phyloP scores from a whole-genome alignment of 2,113 vertebrate genomes.

The Lepisosteus osseus region DNA sequence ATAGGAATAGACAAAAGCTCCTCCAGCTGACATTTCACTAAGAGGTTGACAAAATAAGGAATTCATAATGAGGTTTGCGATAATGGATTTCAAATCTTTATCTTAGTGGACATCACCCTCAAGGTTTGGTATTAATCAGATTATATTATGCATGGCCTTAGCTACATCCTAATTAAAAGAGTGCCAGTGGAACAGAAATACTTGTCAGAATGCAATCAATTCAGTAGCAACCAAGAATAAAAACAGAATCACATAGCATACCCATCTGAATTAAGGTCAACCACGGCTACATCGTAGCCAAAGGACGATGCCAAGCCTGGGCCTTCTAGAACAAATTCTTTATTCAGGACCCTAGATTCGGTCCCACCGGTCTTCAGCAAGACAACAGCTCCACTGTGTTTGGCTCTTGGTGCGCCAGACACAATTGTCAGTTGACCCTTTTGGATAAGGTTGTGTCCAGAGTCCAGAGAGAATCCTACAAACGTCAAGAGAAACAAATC shows the following conservation, averaged over 20 bases:
- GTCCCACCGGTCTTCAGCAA: conserved; percentile 72
- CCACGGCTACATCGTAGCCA: conserved; percentile 91
- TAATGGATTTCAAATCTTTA: too few relatives aligned
- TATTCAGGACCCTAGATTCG: conserved; percentile 63
- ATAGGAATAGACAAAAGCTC: background rate
- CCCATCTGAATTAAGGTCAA: conserved; percentile 90
- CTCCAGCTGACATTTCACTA: too few relatives aligned
- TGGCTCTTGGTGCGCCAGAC: conserved; percentile 90
- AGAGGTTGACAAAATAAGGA: too few relatives aligned
- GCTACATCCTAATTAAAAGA: too few relatives aligned
- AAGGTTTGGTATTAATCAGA: too few relatives aligned
- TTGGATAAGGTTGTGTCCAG: conserved; percentile 79
- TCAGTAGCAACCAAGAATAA: too few relatives aligned
- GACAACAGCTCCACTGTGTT: conserved; percentile 90
- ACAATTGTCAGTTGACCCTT: conserved; percentile 81
- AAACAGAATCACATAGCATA: conserved; percentile 44
- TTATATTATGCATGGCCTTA: too few relatives aligned
- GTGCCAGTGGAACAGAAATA: too few relatives aligned
- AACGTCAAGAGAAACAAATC: conserved; percentile 18
- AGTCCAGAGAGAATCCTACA: conserved; percentile 91
- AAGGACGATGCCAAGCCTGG: conserved; percentile 92
- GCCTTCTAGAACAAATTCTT: conserved; percentile 79
- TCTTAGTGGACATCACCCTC: too few relatives aligned
- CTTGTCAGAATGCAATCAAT: too few relatives aligned
- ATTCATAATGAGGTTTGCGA: too few relatives aligned